A percentile compares a stretch with the other conserved stretches of the same genome.
Conservation (phyloP, 2,797 vertebrate genomes). For the Decapterus maruadsi region DNA sequence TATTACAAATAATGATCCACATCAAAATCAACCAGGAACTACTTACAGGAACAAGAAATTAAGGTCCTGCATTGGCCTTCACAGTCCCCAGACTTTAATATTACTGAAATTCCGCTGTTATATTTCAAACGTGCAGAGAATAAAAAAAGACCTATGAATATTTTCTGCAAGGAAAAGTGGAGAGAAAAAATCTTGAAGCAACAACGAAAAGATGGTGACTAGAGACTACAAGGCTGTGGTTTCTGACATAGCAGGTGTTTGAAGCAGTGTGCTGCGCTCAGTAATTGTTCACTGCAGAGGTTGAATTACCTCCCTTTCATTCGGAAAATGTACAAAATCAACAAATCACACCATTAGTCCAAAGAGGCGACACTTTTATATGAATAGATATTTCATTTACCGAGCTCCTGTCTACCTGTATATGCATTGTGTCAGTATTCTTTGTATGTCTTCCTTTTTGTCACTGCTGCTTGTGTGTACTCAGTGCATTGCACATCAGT, state of each 20-base stretch:
- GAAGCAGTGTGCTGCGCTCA: background rate
- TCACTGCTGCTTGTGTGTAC: conserved; percentile 56
- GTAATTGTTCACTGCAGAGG: conserved; percentile 1
- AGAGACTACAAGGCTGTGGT: background rate
- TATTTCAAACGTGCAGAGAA: conserved; percentile 14
- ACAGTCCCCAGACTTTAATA: conserved; percentile 22
- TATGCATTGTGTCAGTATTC: conserved; percentile 36
- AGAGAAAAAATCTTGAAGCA: background rate
- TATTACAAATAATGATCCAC: conserved; percentile 10
- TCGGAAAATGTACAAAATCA: conserved; percentile 34
- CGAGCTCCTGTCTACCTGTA: conserved; percentile 22
- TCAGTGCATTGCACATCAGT: conserved; percentile 68
- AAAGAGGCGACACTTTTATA: conserved; percentile 18
- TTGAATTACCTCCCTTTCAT: conserved; percentile 15
- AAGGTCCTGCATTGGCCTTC: conserved; percentile 20
- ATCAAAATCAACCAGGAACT: conserved; percentile 23
- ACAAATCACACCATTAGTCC: conserved; percentile 14
- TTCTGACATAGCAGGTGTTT: conserved; percentile 2
- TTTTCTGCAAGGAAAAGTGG: conserved; percentile 19
- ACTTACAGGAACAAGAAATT: conserved; percentile 8
- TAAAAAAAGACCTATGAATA: conserved; percentile 15
- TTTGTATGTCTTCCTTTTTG: conserved; percentile 48
- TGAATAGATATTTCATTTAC: conserved; percentile 23
- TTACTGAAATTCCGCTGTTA: conserved; percentile 23
- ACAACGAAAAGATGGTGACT: background rate